Evolutionary conservation across 1,140 invertebrate species (phyloP).

Genomic region (Lordiphosa mommai): DNA sequence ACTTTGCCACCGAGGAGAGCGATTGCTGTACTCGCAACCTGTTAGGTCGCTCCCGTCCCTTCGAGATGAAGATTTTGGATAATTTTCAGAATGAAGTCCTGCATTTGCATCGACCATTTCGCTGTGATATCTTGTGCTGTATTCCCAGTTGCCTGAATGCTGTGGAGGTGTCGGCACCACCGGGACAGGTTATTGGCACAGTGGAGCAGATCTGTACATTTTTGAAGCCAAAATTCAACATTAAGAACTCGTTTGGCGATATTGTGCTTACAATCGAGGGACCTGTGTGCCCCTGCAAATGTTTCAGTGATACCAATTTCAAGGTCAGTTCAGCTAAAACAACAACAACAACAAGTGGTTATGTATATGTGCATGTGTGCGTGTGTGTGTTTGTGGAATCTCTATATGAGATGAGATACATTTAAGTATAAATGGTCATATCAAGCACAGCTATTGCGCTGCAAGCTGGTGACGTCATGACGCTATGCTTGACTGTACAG

Average conservation of each 20-base stretch:
- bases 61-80: conserved; percentile 92
- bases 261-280: conserved; percentile 86
- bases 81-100: conserved; percentile 88
- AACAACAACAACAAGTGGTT: conserved; percentile 43
- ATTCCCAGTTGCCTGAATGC: conserved; percentile 91
- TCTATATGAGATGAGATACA: neutral
- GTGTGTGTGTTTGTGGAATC: neutral
- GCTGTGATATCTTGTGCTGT: conserved; percentile 86
- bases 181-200: conserved; percentile 82
- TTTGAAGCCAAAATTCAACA: conserved; percentile 83
- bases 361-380: conserved; percentile 4
- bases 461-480: conserved; percentile 43
- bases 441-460: conserved; percentile 13
- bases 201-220: conserved; percentile 88
- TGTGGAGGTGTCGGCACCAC: conserved; percentile 81
- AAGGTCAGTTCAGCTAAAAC: conserved; percentile 46
- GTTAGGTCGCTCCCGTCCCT: conserved; percentile 87
- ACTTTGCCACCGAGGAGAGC: conserved; percentile 90
- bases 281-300: conserved; percentile 83
- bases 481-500: conserved; percentile 42
- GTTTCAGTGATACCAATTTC: conserved; percentile 83
- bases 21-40: conserved; percentile 88
- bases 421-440: conserved; percentile 8
- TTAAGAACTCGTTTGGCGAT: conserved; percentile 84
- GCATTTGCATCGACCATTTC: conserved; percentile 85